Conservation (phyloP, 1,140 invertebrate species). For the Drosophila gunungcola region DNA sequence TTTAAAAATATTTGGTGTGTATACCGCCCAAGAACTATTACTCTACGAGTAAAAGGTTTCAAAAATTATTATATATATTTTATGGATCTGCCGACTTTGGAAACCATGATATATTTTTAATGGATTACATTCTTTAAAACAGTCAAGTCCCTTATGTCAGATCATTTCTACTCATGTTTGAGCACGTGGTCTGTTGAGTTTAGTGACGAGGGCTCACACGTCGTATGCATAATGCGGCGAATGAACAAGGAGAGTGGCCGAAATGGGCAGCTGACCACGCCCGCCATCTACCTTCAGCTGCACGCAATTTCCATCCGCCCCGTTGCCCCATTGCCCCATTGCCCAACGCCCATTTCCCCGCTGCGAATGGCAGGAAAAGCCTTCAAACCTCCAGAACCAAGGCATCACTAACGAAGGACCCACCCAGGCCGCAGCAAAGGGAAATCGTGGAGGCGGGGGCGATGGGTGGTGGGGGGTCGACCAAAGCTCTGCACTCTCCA, state of each 20-base stretch:
- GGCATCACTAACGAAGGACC: conserved; percentile 40
- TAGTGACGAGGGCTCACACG: background rate
- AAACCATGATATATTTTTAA: too few relatives aligned
- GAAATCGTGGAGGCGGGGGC: background rate
- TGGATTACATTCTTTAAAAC: too few relatives aligned
- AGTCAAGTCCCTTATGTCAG: background rate
- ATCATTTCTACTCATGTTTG: background rate
- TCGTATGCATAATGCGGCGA: background rate
- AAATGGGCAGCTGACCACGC: conserved; percentile 8
- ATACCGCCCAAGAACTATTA: too few relatives aligned
- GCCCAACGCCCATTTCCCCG: background rate
- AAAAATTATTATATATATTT: too few relatives aligned
- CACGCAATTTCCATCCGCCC: conserved; percentile 40
- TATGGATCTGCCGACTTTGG: too few relatives aligned
- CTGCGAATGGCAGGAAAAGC: conserved; percentile 7
- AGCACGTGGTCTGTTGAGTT: background rate
- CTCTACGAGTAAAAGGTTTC: too few relatives aligned
- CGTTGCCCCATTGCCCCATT: background rate
- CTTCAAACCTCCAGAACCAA: conserved; percentile 23
- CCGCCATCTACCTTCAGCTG: conserved; percentile 17
- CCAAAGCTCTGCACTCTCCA: conserved; percentile 18
- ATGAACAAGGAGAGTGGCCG: background rate
- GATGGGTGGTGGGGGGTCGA: background rate
- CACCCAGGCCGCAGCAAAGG: background rate
- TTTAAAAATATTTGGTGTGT: too few relatives aligned